Evolutionary conservation across 2,113 vertebrate species (phyloP).

Genomic region (Mus spicilegus): DNA sequence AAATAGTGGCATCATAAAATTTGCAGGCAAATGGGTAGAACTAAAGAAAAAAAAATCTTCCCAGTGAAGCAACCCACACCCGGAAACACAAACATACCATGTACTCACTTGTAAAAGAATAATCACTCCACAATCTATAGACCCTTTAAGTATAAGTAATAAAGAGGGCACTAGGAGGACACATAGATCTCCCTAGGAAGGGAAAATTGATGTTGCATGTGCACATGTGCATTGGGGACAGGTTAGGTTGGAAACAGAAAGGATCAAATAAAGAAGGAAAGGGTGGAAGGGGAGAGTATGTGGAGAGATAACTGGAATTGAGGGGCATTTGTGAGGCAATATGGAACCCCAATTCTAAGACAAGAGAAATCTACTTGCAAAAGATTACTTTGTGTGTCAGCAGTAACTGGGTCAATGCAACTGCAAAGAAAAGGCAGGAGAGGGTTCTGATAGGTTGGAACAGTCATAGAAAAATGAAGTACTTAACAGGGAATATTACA

Average conservation of each 20-base stretch:
- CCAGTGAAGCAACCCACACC: neutral
- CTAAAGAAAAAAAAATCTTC: neutral
- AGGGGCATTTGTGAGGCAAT: too few species aligned
- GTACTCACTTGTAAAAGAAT: neutral
- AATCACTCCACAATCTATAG: neutral
- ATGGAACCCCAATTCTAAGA: neutral
- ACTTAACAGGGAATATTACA: conserved; percentile 67
- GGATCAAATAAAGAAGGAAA: neutral
- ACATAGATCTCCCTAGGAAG: neutral
- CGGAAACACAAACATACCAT: neutral
- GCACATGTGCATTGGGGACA: neutral
- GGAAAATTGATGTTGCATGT: neutral
- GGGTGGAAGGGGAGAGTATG: neutral
- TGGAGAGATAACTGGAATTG: neutral
- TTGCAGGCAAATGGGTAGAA: neutral
- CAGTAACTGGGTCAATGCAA: neutral
- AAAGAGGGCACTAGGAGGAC: neutral
- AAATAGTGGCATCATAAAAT: neutral
- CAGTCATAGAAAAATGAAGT: conserved; percentile 56
- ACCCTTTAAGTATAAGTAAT: neutral
- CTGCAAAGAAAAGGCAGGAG: conserved; percentile 64
- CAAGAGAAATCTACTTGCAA: conserved; percentile 59
- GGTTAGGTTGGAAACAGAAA: neutral
- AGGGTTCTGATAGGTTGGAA: conserved; percentile 13
- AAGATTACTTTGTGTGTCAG: neutral